These are phyloP conservation scores for Dendrophyllia cribrosa DNA, from an alignment of 64 coral and sea anemone species.

Conservation along the genomic window DNA sequence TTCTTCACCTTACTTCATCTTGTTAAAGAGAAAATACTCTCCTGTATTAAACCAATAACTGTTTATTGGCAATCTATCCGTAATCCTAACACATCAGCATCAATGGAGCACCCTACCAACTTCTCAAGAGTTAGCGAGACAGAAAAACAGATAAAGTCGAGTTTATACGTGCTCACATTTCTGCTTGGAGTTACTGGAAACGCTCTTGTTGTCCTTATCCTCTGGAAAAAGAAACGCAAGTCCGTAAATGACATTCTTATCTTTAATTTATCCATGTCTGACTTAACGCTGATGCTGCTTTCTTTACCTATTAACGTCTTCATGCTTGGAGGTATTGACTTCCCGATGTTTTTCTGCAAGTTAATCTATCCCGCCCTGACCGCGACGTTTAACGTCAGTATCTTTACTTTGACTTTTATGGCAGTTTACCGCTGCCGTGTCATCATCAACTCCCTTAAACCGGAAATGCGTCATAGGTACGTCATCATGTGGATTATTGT, in stretches of 20 bases:
- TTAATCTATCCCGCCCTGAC: background rate
- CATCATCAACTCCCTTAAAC: slow-evolving; percentile 10
- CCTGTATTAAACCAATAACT: too few relatives aligned
- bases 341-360: slow-evolving; percentile 19
- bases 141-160: slow-evolving; percentile 14
- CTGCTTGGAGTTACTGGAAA: slow-evolving; percentile 2
- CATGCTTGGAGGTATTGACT: background rate
- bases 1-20: too few relatives aligned
- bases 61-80: too few relatives aligned
- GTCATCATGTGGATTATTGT: background rate
- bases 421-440: slow-evolving; percentile 23
- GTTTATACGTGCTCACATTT: slow-evolving; percentile 6
- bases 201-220: background rate
- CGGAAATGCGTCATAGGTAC: slow-evolving; percentile 20
- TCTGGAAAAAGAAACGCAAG: slow-evolving; percentile 10
- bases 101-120: slow-evolving; percentile 6
- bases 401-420: slow-evolving; percentile 22
- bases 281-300: slow-evolving; percentile 15
- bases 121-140: background rate
- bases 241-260: slow-evolving; percentile 10
- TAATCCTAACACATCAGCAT: background rate
- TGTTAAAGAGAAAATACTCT: too few relatives aligned
- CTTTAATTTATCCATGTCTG: slow-evolving; percentile 17
- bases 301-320: background rate
- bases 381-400: slow-evolving; percentile 3